Evolutionary conservation across 1,140 invertebrate genomes (phyloP).

Genomic region (Apis florea): DNA sequence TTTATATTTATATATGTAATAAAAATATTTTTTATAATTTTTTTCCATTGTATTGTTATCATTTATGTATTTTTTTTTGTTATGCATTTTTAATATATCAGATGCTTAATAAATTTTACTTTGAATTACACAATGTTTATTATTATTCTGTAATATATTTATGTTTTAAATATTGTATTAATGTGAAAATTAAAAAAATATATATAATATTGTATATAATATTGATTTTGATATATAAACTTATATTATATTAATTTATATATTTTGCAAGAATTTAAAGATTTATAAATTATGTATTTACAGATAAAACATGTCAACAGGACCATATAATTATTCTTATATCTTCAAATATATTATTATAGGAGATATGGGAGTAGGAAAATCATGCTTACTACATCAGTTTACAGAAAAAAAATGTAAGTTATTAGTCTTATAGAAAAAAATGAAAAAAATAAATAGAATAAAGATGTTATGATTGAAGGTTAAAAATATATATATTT

Average conservation of each 20-base stretch:
- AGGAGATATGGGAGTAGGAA: constrained; percentile 98
- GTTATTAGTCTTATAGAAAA: constrained; percentile 72
- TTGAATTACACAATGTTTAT: not conserved
- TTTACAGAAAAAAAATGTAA: constrained; percentile 99
- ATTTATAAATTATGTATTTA: constrained; percentile 36
- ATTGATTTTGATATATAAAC: not conserved
- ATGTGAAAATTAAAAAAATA: too few species aligned
- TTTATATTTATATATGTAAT: not conserved
- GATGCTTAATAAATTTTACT: not conserved
- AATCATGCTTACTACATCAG: constrained; percentile 99
- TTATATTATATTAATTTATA: not conserved
- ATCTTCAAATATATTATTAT: constrained; percentile 99
- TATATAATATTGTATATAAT: not conserved
- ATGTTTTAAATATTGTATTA: not conserved
- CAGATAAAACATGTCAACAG: constrained; percentile 88
- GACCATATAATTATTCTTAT: constrained; percentile 99
- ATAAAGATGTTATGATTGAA: not conserved
- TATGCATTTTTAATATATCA: not conserved
- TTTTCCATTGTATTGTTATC: not conserved
- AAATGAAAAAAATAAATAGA: not conserved
- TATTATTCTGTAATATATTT: not conserved
- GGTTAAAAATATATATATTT: not conserved
- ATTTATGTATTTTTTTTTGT: not conserved
- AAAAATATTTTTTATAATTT: not conserved
- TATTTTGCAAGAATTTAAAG: not conserved